Evolutionary conservation across 2,113 vertebrate genomes (phyloP), one percentile per base, ranked within the genome.

Genomic region (Nannospalax galili): DNA sequence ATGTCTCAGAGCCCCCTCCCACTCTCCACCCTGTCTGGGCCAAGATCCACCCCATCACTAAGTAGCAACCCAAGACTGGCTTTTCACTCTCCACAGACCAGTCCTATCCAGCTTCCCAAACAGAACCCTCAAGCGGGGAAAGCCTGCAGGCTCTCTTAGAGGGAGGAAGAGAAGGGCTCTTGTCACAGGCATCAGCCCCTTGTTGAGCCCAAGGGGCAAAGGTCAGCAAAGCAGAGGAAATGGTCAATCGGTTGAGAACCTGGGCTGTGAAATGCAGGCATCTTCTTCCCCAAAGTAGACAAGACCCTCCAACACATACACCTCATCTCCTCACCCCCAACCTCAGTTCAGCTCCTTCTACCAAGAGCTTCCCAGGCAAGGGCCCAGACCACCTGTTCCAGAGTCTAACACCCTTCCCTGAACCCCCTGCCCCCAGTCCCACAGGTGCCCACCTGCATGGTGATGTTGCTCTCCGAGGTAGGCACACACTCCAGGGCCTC

Each of bases 401-500:
- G 77, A 88, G 26, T 88, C 64, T 80, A 65, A 40, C 0, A 1
- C 62, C 67, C 42, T 17, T 19, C 58, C 92, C 6, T 7, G 17
- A 7, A 1, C 48, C 14, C 87, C 78, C 35, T 0, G n/a, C 42
- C 78, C 95, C 96, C 32, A 22, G 88, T 90, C 89, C 77, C 77
- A 40, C 48, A 17, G 90, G 88, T 96, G 98, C 95, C 67, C 96
- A 99, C 99, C 99, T 99, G 99, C 99, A 99, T 99, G 7, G 99
- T 99, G 96, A 99, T 93, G 95, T 99, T 99, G 97, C 98, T 98
- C 95, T 98, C 98, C 91, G 99, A 98, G 0, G 98, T 99, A 85
- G 99, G 99, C 79, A 98, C 99, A 65, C 99, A 99, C 98, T 99
- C 99, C 95, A 99, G 96, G 73, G 98, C 98, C 97, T 99, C 99